Conservation (phyloP, 2,797 vertebrate genomes). For the Macropus fuliginosus region DNA sequence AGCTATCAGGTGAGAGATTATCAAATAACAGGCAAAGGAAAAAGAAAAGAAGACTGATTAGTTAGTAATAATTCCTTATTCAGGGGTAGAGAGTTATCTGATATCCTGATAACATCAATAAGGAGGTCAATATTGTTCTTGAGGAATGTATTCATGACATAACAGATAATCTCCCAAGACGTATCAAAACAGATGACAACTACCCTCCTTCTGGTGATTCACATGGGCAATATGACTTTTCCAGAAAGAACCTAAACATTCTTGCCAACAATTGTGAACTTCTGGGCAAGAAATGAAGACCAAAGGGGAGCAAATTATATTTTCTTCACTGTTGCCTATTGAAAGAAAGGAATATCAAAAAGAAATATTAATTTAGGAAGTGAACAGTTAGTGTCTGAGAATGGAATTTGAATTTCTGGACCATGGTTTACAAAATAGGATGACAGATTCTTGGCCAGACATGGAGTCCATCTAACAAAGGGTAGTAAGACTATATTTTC, state of each 20-base stretch:
- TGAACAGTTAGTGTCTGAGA: not conserved
- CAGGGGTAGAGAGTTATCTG: too few relatives aligned
- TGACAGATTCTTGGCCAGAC: not conserved
- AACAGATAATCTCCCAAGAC: not conserved
- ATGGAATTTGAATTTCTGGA: not conserved
- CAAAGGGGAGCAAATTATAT: not conserved
- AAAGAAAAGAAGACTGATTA: too few relatives aligned
- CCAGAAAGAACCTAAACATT: not conserved
- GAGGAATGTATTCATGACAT: not conserved
- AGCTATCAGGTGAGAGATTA: not conserved
- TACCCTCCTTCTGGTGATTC: not conserved
- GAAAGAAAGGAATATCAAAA: not conserved
- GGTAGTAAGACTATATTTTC: not conserved
- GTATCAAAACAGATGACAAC: not conserved
- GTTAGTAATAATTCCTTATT: too few relatives aligned
- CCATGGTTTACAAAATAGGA: not conserved
- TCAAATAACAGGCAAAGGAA: too few relatives aligned
- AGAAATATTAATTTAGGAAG: not conserved
- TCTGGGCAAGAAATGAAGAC: not conserved
- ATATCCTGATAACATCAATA: too few relatives aligned
- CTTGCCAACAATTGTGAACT: not conserved
- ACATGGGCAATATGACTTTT: not conserved
- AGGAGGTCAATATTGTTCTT: not conserved
- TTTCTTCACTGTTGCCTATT: not conserved
- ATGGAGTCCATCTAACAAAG: not conserved